These are phyloP conservation scores for Chamaea fasciata DNA, from an alignment of 2,113 vertebrate genomes.

Conservation along the genomic window DNA sequence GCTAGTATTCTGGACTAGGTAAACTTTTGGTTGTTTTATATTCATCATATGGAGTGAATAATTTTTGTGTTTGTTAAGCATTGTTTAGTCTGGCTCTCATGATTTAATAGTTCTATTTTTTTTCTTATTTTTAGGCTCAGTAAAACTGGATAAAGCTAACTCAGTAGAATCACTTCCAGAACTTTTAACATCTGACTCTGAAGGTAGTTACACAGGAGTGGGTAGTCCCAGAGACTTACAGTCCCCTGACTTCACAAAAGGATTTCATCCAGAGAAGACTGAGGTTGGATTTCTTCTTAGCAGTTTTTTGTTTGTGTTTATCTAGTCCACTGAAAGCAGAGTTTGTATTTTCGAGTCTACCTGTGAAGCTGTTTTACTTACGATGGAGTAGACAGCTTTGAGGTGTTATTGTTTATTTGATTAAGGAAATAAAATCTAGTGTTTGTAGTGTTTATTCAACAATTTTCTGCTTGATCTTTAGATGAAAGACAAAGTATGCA, in stretches of 20 bases:
- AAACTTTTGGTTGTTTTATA: background rate
- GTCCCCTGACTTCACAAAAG: constrained; percentile 82
- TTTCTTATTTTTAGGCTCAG: constrained; percentile 62
- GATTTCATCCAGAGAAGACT: constrained; percentile 69
- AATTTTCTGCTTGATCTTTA: background rate
- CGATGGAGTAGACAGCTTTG: background rate
- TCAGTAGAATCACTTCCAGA: constrained; percentile 93
- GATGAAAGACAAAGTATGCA: constrained; percentile 73
- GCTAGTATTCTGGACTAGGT: background rate
- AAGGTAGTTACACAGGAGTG: constrained; percentile 87
- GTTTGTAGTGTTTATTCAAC: background rate
- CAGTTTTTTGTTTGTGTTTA: background rate
- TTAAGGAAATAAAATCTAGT: background rate
- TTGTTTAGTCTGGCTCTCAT: background rate
- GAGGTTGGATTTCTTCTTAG: constrained; percentile 72
- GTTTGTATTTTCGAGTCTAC: background rate
- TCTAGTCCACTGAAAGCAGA: background rate
- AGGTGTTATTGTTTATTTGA: background rate
- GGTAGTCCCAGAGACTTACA: constrained; percentile 89
- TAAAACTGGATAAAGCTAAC: constrained; percentile 81
- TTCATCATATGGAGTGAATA: background rate
- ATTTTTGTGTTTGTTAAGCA: background rate
- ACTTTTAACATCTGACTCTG: constrained; percentile 91
- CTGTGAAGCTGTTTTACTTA: background rate
- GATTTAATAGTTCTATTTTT: background rate